Evolutionary conservation across 1,140 invertebrate genomes (phyloP).

Genomic region (Homalodisca vitripennis): DNA sequence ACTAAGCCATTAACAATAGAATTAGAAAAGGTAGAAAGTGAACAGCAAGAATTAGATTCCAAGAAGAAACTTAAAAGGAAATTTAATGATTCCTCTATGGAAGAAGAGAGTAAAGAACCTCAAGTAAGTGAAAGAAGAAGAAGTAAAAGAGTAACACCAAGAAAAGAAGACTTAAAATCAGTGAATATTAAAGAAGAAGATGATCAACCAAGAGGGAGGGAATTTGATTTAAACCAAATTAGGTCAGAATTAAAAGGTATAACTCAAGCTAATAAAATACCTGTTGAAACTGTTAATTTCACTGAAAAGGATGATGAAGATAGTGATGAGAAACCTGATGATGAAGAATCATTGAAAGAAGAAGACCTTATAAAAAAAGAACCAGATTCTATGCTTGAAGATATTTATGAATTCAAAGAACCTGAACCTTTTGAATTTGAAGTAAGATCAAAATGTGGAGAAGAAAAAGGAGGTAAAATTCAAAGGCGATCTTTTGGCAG

Average conservation of each 20-base stretch:
- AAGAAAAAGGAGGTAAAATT: conserved; percentile 44
- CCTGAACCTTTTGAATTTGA: conserved; percentile 83
- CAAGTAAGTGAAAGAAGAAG: conserved; percentile 25
- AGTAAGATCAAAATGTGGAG: conserved; percentile 52
- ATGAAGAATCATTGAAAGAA: no score
- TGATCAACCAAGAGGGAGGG: conserved; percentile 58
- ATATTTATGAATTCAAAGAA: conserved; percentile 88
- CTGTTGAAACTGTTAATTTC: background rate
- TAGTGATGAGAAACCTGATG: conserved; percentile 19
- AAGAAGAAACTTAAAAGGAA: conserved; percentile 17
- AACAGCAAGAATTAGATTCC: background rate
- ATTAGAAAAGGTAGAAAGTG: background rate
- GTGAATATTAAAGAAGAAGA: conserved; percentile 31
- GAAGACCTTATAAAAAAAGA: conserved; percentile 36
- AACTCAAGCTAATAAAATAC: conserved; percentile 56
- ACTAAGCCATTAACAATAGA: background rate
- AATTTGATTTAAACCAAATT: conserved; percentile 82
- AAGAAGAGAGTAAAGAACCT: conserved; percentile 9
- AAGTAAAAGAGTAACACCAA: conserved; percentile 24
- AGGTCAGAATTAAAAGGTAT: conserved; percentile 80
- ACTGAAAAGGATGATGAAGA: conserved; percentile 28
- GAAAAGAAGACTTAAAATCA: conserved; percentile 28
- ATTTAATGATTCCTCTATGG: background rate
- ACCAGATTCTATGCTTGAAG: conserved; percentile 53
- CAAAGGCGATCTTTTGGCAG: conserved; percentile 28